Base-by-base conservation (phyloP, 1,140 invertebrate genomes). In the Aleiodes sp. region DNA sequence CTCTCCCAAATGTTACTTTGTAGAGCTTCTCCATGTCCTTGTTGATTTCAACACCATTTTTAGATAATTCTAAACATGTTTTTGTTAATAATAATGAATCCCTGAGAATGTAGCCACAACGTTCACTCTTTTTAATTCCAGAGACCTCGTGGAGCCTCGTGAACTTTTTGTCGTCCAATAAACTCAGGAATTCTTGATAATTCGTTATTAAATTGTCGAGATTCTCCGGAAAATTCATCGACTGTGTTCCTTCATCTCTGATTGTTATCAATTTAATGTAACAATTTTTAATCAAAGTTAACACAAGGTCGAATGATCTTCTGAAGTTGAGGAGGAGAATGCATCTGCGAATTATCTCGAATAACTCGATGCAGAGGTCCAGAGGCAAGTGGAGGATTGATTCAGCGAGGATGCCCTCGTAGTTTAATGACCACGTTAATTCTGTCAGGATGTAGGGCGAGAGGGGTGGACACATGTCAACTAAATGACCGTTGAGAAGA, bases 371-470 rank as follows among this genome's bases (percentile, higher is more conserved):
- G 9, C 65, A 79, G 7, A 86, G 70, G 70, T 85, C 82, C 16
- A 85, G 60, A 4, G 84, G 84, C 14, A 81, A 12, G 31, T 84
- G 70, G 0, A 80, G 31, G 1, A 85, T 46, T 0, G 78, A 80
- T 70, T 81, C 77, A 1, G 72, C 64, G 6, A 85, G 43, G 24
- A 86, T 65, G 2, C 77, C 66, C 1, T 85, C 83, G n/a, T 76
- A 85, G 1, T 76, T 62, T 0, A 85, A 46, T 4, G 37, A 43
- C 78, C 80, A 85, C 0, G 83, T 9, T 59, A 86, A 78, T 75
- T 84, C 80, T 21, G 82, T 63, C 9, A 85, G 73, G 1, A 86
- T 61, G 62, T 81, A 85, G 0, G 78, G 78, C 4, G 84, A 85
- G 14, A 85, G 26, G n/a, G 80, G 64, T n/a, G 82, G 80, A 62